Evolutionary conservation across 2,888 invertebrate genomes (phyloP).

Genomic region (Mythimna loreyi): DNA sequence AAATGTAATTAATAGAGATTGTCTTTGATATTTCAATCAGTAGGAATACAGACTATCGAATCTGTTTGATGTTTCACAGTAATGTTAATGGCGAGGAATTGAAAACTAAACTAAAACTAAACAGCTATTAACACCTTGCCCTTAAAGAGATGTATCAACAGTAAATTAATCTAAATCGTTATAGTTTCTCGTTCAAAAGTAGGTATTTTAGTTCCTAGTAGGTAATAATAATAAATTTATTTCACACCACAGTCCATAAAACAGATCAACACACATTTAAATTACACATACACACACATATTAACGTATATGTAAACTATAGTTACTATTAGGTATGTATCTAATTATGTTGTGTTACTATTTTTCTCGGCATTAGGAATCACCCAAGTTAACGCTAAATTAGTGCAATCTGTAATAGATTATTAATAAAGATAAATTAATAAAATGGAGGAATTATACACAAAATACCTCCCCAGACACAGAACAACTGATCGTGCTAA

Average conservation of each 20-base stretch:
- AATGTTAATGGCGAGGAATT: conserved; percentile 11
- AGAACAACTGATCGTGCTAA: no score
- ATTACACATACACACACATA: no score
- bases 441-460: no score
- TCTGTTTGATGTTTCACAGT: conserved; percentile 19
- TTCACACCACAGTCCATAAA: no score
- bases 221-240: no score
- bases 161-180: conserved; percentile 29
- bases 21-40: conserved; percentile 46
- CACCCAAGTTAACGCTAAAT: no score
- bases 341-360: not conserved
- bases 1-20: conserved; percentile 9
- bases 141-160: conserved; percentile 45
- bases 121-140: conserved; percentile 32
- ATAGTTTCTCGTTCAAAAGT: conserved; percentile 21
- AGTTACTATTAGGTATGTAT: no score
- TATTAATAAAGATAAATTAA: no score
- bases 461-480: no score
- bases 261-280: no score
- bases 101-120: conserved; percentile 39
- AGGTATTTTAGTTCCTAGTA: not conserved
- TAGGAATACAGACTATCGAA: conserved; percentile 16
- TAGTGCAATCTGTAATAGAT: no score
- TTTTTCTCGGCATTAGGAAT: not conserved
- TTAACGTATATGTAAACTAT: no score